Base-by-base conservation (phyloP, 2,797 vertebrate species). In the Gadopsis marmoratus region DNA sequence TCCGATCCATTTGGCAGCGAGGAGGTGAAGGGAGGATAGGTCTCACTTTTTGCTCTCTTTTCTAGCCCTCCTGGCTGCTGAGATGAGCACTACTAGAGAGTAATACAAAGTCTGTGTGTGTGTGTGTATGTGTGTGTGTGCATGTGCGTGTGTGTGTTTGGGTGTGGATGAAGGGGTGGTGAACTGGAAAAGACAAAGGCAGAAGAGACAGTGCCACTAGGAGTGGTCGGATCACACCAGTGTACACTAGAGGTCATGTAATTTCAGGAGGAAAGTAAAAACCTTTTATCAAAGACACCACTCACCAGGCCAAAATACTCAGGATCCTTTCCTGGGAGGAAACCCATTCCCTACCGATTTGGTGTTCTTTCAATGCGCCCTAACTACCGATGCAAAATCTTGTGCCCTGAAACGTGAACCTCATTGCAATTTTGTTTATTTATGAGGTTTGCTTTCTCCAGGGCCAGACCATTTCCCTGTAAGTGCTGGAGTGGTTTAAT, bases 1-100 rank as follows among this genome's bases (percentile, higher is more conserved):
- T 86, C 74, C 14, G 66, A 83, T 74, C 83, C 83, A 86, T 88
- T 86, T 90, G 78, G 82, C 85, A 82, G 70, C 9, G 7, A 67
- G 61, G 47, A 74, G 63, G 81, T 77, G 71, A 77, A 78, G 31
- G 76, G 61, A 83, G 39, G 61, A 79, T n/a, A 50, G 35, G 55
- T 67, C 47, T 79, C 23, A 50, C 50, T 78, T 51, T 71, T 29
- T 26, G n/a, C 50, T 56, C 33, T 68, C 37, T 48, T 71, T 60
- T 61, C 33, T 14, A 4, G 7, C 14, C 48, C 76, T 39, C 45
- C 33, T 47, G 55, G 66, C 55, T 64, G 76, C 80, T 76, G 54
- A 74, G 67, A 63, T 4, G 7, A 78, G 37, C 65, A 48, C 71
- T 63, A 37, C 66, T 21, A 31, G 47, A 64, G 39, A 55, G 63